phyloP scores from a whole-genome alignment of 1,140 invertebrate species.

The Patella vulgata region DNA sequence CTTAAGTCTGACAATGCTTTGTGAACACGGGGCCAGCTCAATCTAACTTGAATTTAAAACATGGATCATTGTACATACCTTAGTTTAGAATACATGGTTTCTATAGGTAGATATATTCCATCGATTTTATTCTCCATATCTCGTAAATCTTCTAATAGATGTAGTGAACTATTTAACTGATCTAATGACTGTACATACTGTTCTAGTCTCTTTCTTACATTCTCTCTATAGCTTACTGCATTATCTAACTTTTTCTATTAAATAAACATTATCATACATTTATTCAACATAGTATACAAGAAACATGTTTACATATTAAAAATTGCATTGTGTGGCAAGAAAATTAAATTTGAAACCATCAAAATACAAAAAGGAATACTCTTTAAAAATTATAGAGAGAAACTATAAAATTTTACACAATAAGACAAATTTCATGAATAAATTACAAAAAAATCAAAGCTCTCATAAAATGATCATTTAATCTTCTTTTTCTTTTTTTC shows the following conservation, averaged over 20 bases:
- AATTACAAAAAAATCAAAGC: too few relatives aligned
- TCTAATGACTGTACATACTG: conserved; percentile 62
- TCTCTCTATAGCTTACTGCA: conserved; percentile 58
- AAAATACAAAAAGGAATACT: too few relatives aligned
- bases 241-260: conserved; percentile 62
- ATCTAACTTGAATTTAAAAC: too few relatives aligned
- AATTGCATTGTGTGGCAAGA: too few relatives aligned
- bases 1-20: too few relatives aligned
- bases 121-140: conserved; percentile 69
- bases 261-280: conserved; percentile 9
- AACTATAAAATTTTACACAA: too few relatives aligned
- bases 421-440: too few relatives aligned
- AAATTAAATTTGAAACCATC: not conserved
- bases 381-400: too few relatives aligned
- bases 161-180: conserved; percentile 63
- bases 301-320: not conserved
- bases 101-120: conserved; percentile 67
- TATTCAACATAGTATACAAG: not conserved
- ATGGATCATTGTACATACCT: conserved; percentile 54
- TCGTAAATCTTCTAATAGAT: conserved; percentile 63
- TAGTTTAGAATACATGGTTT: conserved; percentile 64
- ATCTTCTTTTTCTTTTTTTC: too few relatives aligned
- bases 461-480: too few relatives aligned
- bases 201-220: conserved; percentile 59
- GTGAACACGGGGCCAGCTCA: too few relatives aligned